phyloP scores from a whole-genome alignment of 1,140 invertebrate genomes.

The Tigriopus japonicus region DNA sequence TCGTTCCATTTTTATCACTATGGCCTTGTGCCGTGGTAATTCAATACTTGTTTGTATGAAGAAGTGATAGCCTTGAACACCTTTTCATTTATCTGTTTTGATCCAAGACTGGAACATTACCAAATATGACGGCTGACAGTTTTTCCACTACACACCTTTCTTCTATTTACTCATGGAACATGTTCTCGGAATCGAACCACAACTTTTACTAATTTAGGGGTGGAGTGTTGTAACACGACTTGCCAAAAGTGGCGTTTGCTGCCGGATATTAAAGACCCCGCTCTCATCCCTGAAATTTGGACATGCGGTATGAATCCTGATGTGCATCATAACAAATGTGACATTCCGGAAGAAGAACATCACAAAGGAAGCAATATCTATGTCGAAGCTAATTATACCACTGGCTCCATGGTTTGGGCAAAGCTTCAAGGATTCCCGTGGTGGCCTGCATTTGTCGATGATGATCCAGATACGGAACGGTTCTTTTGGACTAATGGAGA shows the following conservation, averaged over 20 bases:
- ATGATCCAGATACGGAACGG: conserved; percentile 38
- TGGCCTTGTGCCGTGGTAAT: no score
- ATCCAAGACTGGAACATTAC: no score
- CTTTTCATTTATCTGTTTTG: no score
- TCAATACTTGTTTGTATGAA: no score
- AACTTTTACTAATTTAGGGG: no score
- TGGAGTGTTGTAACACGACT: conserved; percentile 20
- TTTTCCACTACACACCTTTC: no score
- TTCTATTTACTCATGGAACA: no score
- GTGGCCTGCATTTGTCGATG: conserved; percentile 52
- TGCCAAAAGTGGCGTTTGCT: conserved; percentile 39
- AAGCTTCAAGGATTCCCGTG: conserved; percentile 39
- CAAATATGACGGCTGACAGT: no score
- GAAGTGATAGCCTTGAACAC: no score
- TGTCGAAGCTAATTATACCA: conserved; percentile 34
- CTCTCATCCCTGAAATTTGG: conserved; percentile 38
- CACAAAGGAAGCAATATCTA: conserved; percentile 27
- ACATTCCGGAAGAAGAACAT: conserved; percentile 29
- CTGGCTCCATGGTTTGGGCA: conserved; percentile 45
- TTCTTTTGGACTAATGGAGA: conserved; percentile 35
- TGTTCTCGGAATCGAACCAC: no score
- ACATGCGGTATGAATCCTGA: conserved; percentile 40
- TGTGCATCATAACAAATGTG: conserved; percentile 29
- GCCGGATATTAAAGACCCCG: conserved; percentile 33
- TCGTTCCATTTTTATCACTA: no score